Evolutionary conservation across 2,113 vertebrate genomes (phyloP).

Genomic region (Struthidea cinerea): DNA sequence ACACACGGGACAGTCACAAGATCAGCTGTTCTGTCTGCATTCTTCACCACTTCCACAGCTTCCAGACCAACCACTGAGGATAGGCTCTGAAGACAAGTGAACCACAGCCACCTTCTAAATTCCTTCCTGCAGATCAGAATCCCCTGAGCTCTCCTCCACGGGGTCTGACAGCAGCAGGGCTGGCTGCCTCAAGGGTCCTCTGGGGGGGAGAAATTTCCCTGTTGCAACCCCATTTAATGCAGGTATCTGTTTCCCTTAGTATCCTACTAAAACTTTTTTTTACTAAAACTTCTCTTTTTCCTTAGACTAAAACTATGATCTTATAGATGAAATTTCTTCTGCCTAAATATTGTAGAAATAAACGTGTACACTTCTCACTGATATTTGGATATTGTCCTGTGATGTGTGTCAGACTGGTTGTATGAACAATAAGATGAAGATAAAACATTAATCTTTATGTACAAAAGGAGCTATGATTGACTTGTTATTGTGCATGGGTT

Average conservation of each 20-base stretch:
- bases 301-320: not conserved
- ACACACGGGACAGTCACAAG: not conserved
- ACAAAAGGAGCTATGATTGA: not conserved
- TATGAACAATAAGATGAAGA: not conserved
- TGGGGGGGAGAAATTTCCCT: not conserved
- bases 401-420: not conserved
- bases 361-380: not conserved
- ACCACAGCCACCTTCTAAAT: not conserved
- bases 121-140: not conserved
- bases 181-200: not conserved
- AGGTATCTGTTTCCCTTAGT: not conserved
- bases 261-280: not conserved
- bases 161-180: not conserved
- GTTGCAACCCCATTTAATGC: not conserved
- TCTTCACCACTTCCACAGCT: not conserved
- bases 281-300: not conserved
- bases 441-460: not conserved
- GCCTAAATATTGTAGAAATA: not conserved
- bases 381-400: not conserved
- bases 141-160: not conserved
- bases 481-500: not conserved
- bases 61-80: not conserved
- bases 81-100: not conserved
- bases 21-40: not conserved
- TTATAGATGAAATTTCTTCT: not conserved